Evolutionary conservation across 1,140 invertebrate genomes (phyloP).

Genomic region (Chymomyza costata): DNA sequence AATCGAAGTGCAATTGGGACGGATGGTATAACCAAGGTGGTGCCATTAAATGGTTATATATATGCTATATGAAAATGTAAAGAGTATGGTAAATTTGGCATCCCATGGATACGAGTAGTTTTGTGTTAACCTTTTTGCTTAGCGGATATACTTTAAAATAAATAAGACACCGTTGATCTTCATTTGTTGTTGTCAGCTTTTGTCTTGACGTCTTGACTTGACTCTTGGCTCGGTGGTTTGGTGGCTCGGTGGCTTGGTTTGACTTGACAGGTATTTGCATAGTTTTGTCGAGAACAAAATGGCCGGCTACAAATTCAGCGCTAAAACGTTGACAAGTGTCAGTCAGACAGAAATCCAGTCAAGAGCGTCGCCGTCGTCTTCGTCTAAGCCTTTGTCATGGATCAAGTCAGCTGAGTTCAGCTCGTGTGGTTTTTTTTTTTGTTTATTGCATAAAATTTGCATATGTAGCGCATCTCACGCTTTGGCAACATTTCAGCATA

Average conservation of each 20-base stretch:
- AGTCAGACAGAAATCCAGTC: constrained; percentile 24
- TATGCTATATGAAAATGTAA: too few species aligned
- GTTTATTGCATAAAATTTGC: constrained; percentile 57
- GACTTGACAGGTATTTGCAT: constrained; percentile 66
- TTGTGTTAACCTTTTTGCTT: too few species aligned
- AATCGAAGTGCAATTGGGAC: too few species aligned
- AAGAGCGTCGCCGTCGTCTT: too few species aligned
- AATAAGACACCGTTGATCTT: constrained; percentile 66
- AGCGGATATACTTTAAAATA: constrained; percentile 68
- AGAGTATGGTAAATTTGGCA: too few species aligned
- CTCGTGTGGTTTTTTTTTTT: background rate
- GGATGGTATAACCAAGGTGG: too few species aligned
- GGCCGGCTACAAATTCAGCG: constrained; percentile 28
- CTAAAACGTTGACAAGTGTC: constrained; percentile 64
- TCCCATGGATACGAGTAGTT: too few species aligned
- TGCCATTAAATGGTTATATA: too few species aligned
- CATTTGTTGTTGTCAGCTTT: constrained; percentile 67
- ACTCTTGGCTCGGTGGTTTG: constrained; percentile 11
- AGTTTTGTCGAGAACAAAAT: constrained; percentile 59
- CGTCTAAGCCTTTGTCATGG: too few species aligned
- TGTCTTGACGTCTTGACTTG: constrained; percentile 47
- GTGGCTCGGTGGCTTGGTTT: constrained; percentile 36
- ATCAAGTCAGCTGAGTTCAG: too few species aligned
- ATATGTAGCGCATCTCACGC: constrained; percentile 65
- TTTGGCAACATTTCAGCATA: constrained; percentile 18